phyloP scores from a whole-genome alignment of 2,113 vertebrate genomes.

The Xiphophorus hellerii region DNA sequence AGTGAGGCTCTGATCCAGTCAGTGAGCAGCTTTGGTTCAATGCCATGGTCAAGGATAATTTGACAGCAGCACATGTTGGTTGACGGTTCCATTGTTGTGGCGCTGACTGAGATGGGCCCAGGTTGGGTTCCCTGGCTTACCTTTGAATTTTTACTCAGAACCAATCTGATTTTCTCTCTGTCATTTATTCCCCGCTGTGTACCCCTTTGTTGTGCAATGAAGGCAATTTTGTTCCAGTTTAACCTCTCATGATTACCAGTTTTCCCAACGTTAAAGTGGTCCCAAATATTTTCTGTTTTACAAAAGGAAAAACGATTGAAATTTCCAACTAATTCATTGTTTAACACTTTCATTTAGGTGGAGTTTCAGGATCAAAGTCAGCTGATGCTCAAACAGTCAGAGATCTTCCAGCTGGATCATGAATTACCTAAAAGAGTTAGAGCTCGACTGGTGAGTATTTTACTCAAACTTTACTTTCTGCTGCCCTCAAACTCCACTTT shows the following conservation, averaged over 20 bases:
- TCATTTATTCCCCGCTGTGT: neutral
- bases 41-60: conserved; percentile 37
- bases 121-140: neutral
- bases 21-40: conserved; percentile 40
- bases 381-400: conserved; percentile 88
- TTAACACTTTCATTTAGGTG: conserved; percentile 79
- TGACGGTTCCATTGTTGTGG: conserved; percentile 5
- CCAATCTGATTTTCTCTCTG: neutral
- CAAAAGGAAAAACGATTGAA: neutral
- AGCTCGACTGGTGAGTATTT: conserved; percentile 87
- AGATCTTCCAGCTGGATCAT: conserved; percentile 90
- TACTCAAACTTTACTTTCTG: neutral
- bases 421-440: conserved; percentile 94
- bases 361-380: conserved; percentile 95
- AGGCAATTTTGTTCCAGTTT: neutral
- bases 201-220: neutral
- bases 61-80: conserved; percentile 17
- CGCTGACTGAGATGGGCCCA: conserved; percentile 2
- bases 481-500: neutral
- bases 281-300: neutral
- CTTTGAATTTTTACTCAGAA: conserved; percentile 16
- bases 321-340: neutral
- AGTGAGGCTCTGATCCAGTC: conserved; percentile 22
- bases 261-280: neutral
- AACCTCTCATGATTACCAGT: neutral